phyloP scores from a whole-genome alignment of 2,797 vertebrate species.

The Etheostoma nigrum region DNA sequence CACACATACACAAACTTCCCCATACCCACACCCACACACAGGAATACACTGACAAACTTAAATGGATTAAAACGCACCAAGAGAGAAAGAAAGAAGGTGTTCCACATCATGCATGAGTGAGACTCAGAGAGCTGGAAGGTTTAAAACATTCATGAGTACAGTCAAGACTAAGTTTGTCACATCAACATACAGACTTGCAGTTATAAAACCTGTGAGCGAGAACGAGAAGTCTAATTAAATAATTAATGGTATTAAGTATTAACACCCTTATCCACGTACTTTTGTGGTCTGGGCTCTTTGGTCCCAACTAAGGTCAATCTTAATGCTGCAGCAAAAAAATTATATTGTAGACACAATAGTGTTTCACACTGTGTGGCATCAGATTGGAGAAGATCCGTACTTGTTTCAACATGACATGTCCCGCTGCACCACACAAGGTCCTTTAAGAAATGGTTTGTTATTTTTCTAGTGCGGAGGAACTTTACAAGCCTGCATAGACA shows the following conservation, averaged over 20 bases:
- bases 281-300: neutral
- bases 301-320: neutral
- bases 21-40: neutral
- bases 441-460: neutral
- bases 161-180: constrained; percentile 27
- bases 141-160: constrained; percentile 46
- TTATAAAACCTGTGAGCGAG: constrained; percentile 15
- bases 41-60: constrained; percentile 22
- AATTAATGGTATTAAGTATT: too few relatives aligned
- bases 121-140: constrained; percentile 22
- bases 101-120: constrained; percentile 36
- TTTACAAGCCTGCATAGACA: neutral
- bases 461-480: neutral
- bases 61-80: constrained; percentile 2
- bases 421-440: neutral
- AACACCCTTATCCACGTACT: neutral
- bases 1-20: constrained; percentile 12
- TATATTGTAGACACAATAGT: neutral
- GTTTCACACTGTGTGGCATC: neutral
- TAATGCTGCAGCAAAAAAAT: neutral
- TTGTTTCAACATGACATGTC: neutral
- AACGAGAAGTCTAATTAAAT: neutral
- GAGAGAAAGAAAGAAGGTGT: neutral
- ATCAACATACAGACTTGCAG: constrained; percentile 9
- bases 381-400: neutral